Percentiles rank a stretch among this genome's conserved stretches.
These are phyloP conservation scores for Hemicrepidius hirtus DNA, from an alignment of 2,888 invertebrate genomes.

Conservation along the genomic window DNA sequence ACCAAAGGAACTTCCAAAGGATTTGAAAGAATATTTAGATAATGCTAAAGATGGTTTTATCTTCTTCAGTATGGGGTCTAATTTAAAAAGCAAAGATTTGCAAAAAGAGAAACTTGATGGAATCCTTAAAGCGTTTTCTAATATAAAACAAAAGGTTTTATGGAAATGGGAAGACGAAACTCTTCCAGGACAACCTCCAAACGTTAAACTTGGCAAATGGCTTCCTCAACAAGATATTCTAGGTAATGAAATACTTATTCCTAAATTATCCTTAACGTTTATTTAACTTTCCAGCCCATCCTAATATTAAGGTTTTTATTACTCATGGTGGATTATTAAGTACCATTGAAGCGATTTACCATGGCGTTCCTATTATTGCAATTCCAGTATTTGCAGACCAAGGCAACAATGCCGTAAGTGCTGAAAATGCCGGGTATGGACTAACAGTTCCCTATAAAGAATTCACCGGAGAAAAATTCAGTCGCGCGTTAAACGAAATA, in stretches of 20 bases:
- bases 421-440: constrained; percentile 66
- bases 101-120: constrained; percentile 58
- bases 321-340: constrained; percentile 36
- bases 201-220: constrained; percentile 47
- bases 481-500: constrained; percentile 67
- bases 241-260: constrained; percentile 24
- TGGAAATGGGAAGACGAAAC: constrained; percentile 66
- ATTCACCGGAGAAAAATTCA: constrained; percentile 68
- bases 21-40: constrained; percentile 64
- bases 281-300: not conserved
- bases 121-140: constrained; percentile 64
- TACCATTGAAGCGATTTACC: constrained; percentile 30
- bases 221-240: constrained; percentile 50
- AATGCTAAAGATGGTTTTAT: constrained; percentile 65
- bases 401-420: constrained; percentile 33
- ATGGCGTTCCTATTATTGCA: constrained; percentile 34
- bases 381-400: constrained; percentile 42
- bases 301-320: not conserved
- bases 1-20: constrained; percentile 54
- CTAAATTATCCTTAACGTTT: not conserved
- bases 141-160: constrained; percentile 65
- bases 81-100: constrained; percentile 61
- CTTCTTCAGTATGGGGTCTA: constrained; percentile 68
- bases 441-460: constrained; percentile 66
- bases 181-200: constrained; percentile 30